Percentiles rank a stretch among this genome's conserved stretches.
Evolutionary conservation across 2,888 invertebrate genomes (phyloP).

Genomic region (Helleia helle): DNA sequence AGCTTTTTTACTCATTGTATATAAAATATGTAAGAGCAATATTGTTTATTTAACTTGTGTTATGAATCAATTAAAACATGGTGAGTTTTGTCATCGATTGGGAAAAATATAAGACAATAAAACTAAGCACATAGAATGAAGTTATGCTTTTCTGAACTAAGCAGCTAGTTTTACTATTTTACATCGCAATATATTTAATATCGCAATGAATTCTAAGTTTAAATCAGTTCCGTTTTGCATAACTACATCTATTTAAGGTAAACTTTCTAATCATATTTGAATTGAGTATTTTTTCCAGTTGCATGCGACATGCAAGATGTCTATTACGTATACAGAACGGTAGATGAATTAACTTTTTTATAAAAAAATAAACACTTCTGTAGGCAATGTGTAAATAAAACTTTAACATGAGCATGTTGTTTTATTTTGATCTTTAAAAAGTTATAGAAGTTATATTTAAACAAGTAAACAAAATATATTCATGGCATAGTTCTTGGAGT

Average conservation of each 20-base stretch:
- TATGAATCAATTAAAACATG: background rate
- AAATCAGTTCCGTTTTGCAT: constrained; percentile 5
- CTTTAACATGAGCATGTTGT: constrained; percentile 35
- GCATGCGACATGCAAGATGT: constrained; percentile 5
- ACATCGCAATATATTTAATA: too few relatives aligned
- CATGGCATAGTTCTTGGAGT: too few relatives aligned
- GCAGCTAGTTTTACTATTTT: background rate
- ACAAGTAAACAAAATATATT: too few relatives aligned
- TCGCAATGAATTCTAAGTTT: too few relatives aligned
- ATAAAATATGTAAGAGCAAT: background rate
- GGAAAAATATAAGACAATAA: background rate
- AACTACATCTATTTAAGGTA: constrained; percentile 1
- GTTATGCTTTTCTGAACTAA: background rate
- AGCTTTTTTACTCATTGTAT: too few relatives aligned
- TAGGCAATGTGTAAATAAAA: constrained; percentile 45
- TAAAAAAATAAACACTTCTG: constrained; percentile 11
- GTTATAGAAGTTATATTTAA: too few relatives aligned
- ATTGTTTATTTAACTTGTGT: background rate
- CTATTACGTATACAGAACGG: constrained; percentile 8
- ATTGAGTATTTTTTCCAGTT: background rate
- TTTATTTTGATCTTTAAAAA: constrained; percentile 10
- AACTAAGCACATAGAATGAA: background rate
- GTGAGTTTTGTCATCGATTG: background rate
- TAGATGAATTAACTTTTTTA: constrained; percentile 9
- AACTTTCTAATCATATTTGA: constrained; percentile 3